A percentile compares a stretch with the other conserved stretches of the same genome.
Evolutionary conservation across 2,888 invertebrate species (phyloP).

Genomic region (Eupithecia tripunctaria): DNA sequence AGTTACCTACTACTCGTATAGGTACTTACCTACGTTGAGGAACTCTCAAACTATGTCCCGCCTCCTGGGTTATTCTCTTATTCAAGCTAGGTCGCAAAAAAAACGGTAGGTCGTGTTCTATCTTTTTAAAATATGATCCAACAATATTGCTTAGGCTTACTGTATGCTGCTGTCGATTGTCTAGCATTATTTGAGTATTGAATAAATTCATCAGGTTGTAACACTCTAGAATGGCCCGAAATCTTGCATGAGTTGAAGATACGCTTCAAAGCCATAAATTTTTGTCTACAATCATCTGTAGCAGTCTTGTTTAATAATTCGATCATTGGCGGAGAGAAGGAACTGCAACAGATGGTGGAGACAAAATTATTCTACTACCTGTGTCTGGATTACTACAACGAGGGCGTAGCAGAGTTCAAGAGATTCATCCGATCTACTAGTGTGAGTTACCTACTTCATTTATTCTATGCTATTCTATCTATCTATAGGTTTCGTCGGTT

Average conservation of each 20-base stretch:
- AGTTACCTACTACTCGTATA: no score
- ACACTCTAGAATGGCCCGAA: conserved; percentile 72
- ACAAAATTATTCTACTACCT: conserved; percentile 74
- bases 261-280: conserved; percentile 74
- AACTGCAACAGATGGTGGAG: conserved; percentile 73
- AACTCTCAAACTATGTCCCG: not conserved
- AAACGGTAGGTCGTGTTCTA: not conserved
- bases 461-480: not conserved
- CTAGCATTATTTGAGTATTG: no score
- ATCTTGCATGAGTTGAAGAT: conserved; percentile 67
- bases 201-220: conserved; percentile 57
- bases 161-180: no score
- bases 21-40: not conserved
- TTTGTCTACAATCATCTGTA: conserved; percentile 73
- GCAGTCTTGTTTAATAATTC: conserved; percentile 78
- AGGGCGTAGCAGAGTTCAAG: conserved; percentile 71
- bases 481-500: no score
- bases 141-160: no score
- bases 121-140: no score
- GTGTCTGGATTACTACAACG: conserved; percentile 72
- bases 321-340: conserved; percentile 81
- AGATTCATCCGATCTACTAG: conserved; percentile 71
- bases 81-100: not conserved
- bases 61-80: not conserved
- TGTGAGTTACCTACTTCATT: conserved; percentile 59